Percentiles rank a stretch among this genome's conserved stretches.
Conservation (phyloP, 2,797 vertebrate genomes). For the Tachyglossus aculeatus region DNA sequence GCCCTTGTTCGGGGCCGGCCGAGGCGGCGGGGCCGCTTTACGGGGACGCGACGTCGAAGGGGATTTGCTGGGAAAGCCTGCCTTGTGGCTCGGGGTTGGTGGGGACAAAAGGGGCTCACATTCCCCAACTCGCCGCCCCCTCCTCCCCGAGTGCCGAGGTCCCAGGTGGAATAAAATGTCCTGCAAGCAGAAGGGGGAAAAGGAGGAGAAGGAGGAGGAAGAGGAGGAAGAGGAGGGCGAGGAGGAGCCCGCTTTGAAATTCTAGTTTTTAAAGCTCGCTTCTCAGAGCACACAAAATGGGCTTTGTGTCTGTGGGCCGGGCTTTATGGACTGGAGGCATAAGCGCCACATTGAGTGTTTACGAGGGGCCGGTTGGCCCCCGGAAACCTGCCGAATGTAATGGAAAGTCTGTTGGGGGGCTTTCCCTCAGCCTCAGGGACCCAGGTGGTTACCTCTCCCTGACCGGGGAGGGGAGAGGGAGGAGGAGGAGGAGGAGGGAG, state of each 20-base stretch:
- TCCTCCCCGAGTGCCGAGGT: too few relatives aligned
- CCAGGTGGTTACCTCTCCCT: constrained; percentile 49
- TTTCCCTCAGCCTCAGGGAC: constrained; percentile 47
- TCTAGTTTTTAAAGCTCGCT: constrained; percentile 53
- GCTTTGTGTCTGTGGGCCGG: constrained; percentile 61
- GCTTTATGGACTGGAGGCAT: constrained; percentile 39
- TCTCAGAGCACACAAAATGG: constrained; percentile 49
- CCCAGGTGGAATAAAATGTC: constrained; percentile 47
- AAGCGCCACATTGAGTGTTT: constrained; percentile 71
- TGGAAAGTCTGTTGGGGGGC: constrained; percentile 67
- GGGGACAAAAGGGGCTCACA: too few relatives aligned
- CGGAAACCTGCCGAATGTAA: constrained; percentile 57
- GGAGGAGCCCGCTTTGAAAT: constrained; percentile 67
- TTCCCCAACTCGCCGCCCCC: too few relatives aligned
- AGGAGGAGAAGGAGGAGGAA: too few relatives aligned
- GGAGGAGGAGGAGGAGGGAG: constrained; percentile 24
- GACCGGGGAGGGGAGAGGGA: constrained; percentile 30
- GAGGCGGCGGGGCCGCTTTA: constrained; percentile 66
- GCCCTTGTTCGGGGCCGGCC: constrained; percentile 67
- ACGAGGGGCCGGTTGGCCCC: constrained; percentile 48
- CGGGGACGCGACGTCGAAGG: constrained; percentile 62
- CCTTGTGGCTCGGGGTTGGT: constrained; percentile 76
- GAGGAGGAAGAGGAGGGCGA: constrained; percentile 57
- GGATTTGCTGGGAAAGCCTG: constrained; percentile 68
- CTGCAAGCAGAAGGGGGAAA: too few relatives aligned